These are phyloP conservation scores for Lycia hirtaria DNA, from an alignment of 2,888 invertebrate species.

Conservation along the genomic window DNA sequence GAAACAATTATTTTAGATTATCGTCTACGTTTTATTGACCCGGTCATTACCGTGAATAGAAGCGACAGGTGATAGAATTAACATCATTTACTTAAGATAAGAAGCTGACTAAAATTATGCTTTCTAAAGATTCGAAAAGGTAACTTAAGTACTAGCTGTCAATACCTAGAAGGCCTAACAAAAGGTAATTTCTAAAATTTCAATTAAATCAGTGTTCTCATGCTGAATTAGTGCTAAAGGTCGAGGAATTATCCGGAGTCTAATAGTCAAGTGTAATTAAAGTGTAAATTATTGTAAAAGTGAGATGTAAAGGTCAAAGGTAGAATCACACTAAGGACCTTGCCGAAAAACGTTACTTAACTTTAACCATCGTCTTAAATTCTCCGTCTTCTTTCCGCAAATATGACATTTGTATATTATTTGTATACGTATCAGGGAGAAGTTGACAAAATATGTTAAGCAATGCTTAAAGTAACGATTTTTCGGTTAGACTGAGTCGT, in stretches of 20 bases:
- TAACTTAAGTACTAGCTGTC: neutral
- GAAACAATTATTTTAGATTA: no score
- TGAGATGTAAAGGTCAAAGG: neutral
- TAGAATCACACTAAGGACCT: no score
- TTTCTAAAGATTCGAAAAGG: conserved; percentile 2
- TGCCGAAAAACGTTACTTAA: no score
- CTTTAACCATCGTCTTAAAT: no score
- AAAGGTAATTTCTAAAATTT: conserved; percentile 1
- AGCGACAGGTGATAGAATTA: neutral
- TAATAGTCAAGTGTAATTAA: conserved; percentile 6
- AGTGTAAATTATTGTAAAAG: neutral
- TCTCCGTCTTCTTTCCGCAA: no score
- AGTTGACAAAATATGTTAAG: no score
- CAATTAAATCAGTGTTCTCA: neutral
- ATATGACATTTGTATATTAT: no score
- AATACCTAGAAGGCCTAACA: neutral
- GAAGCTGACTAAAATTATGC: neutral
- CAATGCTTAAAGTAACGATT: no score
- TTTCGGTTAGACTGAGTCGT: no score
- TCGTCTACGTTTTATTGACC: no score
- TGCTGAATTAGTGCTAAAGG: conserved; percentile 11
- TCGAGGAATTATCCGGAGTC: neutral
- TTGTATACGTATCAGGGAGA: no score
- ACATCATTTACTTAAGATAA: neutral
- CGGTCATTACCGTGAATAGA: no score